Conservation (phyloP, 2,797 vertebrate species). For the Monodelphis domestica region DNA sequence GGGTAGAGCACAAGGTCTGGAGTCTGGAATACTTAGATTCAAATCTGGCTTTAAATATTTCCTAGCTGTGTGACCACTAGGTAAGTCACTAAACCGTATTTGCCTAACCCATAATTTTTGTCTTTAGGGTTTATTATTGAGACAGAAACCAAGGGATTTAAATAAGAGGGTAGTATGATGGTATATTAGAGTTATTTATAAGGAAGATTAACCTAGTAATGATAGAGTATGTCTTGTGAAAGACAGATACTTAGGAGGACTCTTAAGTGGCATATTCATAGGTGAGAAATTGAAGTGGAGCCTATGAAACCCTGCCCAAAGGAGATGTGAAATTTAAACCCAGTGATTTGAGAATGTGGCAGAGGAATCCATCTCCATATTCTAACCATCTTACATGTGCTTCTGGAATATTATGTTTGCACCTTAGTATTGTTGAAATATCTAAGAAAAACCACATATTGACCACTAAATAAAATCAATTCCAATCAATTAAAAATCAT, state of each 20-base stretch:
- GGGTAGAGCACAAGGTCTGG: too few relatives aligned
- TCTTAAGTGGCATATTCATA: background rate
- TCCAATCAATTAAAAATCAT: background rate
- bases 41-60: too few relatives aligned
- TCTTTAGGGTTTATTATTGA: too few relatives aligned
- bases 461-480: background rate
- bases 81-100: too few relatives aligned
- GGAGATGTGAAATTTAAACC: background rate
- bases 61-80: too few relatives aligned
- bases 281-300: background rate
- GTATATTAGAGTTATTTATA: background rate
- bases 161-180: too few relatives aligned
- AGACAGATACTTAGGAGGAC: background rate
- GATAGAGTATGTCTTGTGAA: background rate
- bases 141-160: too few relatives aligned
- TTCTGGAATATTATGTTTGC: background rate
- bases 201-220: background rate
- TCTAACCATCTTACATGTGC: background rate
- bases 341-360: background rate
- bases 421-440: background rate
- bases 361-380: background rate
- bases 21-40: too few relatives aligned
- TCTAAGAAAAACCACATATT: background rate
- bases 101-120: too few relatives aligned
- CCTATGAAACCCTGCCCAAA: background rate